These are phyloP conservation scores for Thaleichthys pacificus DNA, from an alignment of 2,797 vertebrate genomes.

Conservation along the genomic window DNA sequence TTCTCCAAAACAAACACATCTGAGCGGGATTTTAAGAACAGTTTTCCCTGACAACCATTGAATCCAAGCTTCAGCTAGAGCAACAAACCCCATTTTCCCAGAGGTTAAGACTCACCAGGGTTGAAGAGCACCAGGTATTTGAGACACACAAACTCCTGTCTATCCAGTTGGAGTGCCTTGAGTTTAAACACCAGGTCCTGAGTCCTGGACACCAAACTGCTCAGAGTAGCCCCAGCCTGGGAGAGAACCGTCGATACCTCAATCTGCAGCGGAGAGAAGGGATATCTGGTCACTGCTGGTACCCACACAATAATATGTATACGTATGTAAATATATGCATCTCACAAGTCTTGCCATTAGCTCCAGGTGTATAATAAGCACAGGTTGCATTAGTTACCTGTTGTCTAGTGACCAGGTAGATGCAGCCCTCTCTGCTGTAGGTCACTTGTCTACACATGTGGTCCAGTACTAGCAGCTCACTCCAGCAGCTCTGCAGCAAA, in stretches of 20 bases:
- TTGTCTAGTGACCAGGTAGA: conserved; percentile 81
- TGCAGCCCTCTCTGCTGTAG: conserved; percentile 75
- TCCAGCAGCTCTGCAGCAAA: conserved; percentile 83
- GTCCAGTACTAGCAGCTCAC: conserved; percentile 81
- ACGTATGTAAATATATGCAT: too few species aligned
- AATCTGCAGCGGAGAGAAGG: conserved; percentile 62
- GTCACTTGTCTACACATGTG: conserved; percentile 80
- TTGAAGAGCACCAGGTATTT: conserved; percentile 82
- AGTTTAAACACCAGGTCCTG: conserved; percentile 80
- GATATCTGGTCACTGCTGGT: conserved; percentile 3
- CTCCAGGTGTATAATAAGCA: too few species aligned
- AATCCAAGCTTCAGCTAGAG: too few species aligned
- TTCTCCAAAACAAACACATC: not conserved
- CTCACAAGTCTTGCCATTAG: too few species aligned
- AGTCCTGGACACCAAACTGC: conserved; percentile 74
- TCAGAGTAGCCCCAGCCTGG: conserved; percentile 74
- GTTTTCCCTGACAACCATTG: too few species aligned
- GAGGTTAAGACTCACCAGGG: conserved; percentile 66
- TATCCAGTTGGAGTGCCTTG: conserved; percentile 76
- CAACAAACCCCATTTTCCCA: too few species aligned
- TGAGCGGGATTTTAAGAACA: too few species aligned
- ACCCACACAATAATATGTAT: not conserved
- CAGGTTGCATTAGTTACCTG: conserved; percentile 61
- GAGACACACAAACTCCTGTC: conserved; percentile 79
- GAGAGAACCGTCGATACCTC: conserved; percentile 74